Evolutionary conservation across 2,797 vertebrate species (phyloP).

Genomic region (Clarias fuscus): DNA sequence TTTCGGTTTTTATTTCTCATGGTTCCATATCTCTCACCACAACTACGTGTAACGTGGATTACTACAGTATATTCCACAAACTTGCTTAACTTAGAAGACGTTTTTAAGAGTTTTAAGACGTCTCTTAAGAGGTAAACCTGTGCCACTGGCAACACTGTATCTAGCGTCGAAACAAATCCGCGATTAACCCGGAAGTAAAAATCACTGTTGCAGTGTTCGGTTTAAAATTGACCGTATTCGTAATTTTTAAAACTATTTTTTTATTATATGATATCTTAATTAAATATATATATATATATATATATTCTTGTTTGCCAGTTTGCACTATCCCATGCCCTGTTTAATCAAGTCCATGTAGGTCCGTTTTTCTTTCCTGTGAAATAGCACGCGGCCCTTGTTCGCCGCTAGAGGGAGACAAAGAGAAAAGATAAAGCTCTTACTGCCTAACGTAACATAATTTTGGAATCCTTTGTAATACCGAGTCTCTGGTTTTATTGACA

Average conservation of each 20-base stretch:
- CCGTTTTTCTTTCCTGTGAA: neutral
- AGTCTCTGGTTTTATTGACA: neutral
- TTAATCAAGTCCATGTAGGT: neutral
- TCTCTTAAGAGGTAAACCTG: fast-evolving
- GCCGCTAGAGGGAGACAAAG: constrained; percentile 6
- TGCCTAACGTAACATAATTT: neutral
- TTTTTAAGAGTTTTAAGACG: too few relatives aligned
- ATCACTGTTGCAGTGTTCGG: neutral
- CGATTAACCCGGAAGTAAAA: constrained; percentile 2
- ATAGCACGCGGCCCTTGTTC: neutral
- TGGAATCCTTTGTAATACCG: neutral
- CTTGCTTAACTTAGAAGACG: neutral
- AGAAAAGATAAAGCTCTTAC: neutral
- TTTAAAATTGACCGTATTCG: neutral
- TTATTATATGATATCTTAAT: neutral
- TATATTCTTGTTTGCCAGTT: neutral
- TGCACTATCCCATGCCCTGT: neutral
- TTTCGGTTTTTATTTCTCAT: too few relatives aligned
- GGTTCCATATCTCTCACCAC: too few relatives aligned
- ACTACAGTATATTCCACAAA: neutral
- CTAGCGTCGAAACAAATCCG: neutral
- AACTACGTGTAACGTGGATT: too few relatives aligned
- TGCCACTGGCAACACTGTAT: neutral
- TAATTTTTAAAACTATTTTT: neutral
- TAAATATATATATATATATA: neutral